phyloP scores from a whole-genome alignment of 2,888 invertebrate genomes.

The Venusia cambrica region DNA sequence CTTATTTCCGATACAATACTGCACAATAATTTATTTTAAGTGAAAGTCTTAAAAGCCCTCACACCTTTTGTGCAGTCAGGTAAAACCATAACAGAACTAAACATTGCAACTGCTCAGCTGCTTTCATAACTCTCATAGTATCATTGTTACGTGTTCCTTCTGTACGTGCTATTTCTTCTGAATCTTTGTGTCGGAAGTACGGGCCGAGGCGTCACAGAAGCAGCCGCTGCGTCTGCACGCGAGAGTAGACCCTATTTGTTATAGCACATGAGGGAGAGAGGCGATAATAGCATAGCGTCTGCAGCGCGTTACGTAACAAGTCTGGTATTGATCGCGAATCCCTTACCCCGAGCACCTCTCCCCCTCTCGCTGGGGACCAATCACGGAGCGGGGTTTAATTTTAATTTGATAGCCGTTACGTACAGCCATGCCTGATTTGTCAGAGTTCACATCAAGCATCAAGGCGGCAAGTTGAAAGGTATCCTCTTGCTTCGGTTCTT shows the following conservation, averaged over 20 bases:
- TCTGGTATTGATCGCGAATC: slow-evolving; percentile 65
- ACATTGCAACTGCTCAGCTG: too few relatives aligned
- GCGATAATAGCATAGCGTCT: slow-evolving; percentile 34
- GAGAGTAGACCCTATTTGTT: slow-evolving; percentile 28
- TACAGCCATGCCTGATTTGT: slow-evolving; percentile 59
- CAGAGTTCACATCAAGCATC: slow-evolving; percentile 50
- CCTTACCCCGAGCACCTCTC: slow-evolving; percentile 34
- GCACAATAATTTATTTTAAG: too few relatives aligned
- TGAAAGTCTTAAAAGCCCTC: too few relatives aligned
- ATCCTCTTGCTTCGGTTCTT: too few relatives aligned
- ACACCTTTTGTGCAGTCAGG: too few relatives aligned
- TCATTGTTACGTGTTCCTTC: slow-evolving; percentile 35
- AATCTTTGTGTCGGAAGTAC: slow-evolving; percentile 34
- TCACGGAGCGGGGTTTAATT: slow-evolving; percentile 62
- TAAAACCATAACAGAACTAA: too few relatives aligned
- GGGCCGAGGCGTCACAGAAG: slow-evolving; percentile 31
- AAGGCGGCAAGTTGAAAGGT: slow-evolving; percentile 43
- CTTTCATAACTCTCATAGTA: too few relatives aligned
- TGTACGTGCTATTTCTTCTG: slow-evolving; percentile 33
- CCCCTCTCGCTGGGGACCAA: slow-evolving; percentile 50
- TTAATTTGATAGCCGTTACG: slow-evolving; percentile 68
- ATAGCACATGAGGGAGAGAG: slow-evolving; percentile 17
- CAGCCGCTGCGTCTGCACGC: slow-evolving; percentile 17
- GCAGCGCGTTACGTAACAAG: slow-evolving; percentile 59
- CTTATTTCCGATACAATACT: too few relatives aligned